phyloP scores from a whole-genome alignment of 1,140 invertebrate genomes.

The Triops longicaudatus region DNA sequence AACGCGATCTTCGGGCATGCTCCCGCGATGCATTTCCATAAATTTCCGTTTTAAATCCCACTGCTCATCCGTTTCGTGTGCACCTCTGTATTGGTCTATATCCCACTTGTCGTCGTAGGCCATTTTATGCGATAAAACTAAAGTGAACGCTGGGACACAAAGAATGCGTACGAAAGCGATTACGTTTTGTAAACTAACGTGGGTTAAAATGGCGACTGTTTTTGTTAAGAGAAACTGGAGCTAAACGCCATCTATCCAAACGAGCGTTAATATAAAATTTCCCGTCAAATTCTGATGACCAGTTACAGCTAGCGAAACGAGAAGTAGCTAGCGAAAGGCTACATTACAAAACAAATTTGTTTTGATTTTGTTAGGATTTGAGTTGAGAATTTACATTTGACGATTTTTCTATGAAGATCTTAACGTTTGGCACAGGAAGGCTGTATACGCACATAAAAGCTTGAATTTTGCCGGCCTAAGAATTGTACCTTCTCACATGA shows the following conservation, averaged over 20 bases:
- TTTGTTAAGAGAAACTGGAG: background rate
- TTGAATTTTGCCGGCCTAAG: background rate
- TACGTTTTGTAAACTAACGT: background rate
- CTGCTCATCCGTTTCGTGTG: conserved; percentile 68
- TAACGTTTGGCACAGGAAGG: no score
- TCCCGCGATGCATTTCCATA: conserved; percentile 58
- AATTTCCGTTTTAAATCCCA: conserved; percentile 70
- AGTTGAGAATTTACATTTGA: no score
- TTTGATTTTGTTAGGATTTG: no score
- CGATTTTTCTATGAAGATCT: no score
- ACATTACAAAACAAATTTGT: no score
- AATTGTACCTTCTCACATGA: background rate
- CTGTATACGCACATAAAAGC: background rate
- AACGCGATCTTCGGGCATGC: conserved; percentile 61
- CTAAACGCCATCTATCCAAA: background rate
- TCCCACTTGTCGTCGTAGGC: conserved; percentile 22
- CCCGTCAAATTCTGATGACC: background rate
- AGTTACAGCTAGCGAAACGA: background rate
- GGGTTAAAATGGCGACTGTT: background rate
- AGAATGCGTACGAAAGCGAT: background rate
- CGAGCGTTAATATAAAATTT: background rate
- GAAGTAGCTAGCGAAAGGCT: no score
- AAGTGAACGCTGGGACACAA: background rate
- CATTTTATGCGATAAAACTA: background rate
- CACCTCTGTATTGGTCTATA: conserved; percentile 31